Evolutionary conservation across 2,888 invertebrate genomes (phyloP).

Genomic region (Gisinianus flammeolus): DNA sequence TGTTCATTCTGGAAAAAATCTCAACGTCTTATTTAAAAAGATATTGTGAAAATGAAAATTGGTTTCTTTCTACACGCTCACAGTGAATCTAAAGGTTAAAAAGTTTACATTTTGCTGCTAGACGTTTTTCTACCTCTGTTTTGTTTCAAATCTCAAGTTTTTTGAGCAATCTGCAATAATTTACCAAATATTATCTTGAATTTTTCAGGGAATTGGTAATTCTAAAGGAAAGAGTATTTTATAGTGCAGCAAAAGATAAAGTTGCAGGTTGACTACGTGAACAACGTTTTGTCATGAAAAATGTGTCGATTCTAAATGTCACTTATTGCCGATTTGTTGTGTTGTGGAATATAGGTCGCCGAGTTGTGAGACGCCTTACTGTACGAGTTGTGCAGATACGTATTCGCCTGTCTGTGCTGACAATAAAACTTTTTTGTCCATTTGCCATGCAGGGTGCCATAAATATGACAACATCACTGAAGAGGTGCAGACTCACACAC

Average conservation of each 20-base stretch:
- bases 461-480: slow-evolving; percentile 27
- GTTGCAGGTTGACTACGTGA: too few species aligned
- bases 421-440: slow-evolving; percentile 82
- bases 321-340: slow-evolving; percentile 12
- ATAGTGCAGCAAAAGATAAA: too few species aligned
- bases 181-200: too few species aligned
- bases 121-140: not conserved
- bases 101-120: not conserved
- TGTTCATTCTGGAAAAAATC: not conserved
- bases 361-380: slow-evolving; percentile 43
- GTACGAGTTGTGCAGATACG: slow-evolving; percentile 59
- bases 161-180: too few species aligned
- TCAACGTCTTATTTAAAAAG: not conserved
- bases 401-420: slow-evolving; percentile 87
- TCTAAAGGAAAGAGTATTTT: too few species aligned
- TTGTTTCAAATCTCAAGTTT: too few species aligned
- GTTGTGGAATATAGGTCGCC: slow-evolving; percentile 37
- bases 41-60: not conserved
- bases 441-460: slow-evolving; percentile 86
- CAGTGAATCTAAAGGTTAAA: too few species aligned
- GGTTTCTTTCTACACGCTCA: too few species aligned
- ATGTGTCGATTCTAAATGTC: too few species aligned
- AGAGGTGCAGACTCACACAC: slow-evolving; percentile 5
- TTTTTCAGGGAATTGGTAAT: too few species aligned
- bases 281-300: too few species aligned